Evolutionary conservation across 2,888 invertebrate species (phyloP).

Genomic region (Maniola hyperantus): DNA sequence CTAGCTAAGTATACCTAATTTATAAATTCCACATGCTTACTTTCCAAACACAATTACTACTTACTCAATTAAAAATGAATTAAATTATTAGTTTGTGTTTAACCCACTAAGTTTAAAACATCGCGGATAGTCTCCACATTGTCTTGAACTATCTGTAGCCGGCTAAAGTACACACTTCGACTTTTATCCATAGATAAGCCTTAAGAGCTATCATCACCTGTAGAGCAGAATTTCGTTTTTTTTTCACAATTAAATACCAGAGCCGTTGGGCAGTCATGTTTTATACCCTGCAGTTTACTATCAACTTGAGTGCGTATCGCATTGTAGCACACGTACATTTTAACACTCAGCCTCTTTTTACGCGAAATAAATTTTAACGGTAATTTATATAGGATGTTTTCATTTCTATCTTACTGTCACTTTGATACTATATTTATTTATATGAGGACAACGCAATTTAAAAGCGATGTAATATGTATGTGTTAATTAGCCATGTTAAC

Average conservation of each 20-base stretch:
- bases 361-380: slow-evolving; percentile 32
- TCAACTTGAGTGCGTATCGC: slow-evolving; percentile 25
- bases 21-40: too few species aligned
- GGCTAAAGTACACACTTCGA: background rate
- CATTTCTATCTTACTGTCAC: background rate
- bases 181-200: background rate
- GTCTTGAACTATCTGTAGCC: too few species aligned
- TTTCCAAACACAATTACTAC: too few species aligned
- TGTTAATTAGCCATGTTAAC: too few species aligned
- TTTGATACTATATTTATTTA: background rate
- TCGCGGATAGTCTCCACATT: too few species aligned
- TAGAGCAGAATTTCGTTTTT: background rate
- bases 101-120: too few species aligned
- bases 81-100: too few species aligned
- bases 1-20: too few species aligned
- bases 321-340: slow-evolving; percentile 23
- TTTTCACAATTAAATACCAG: background rate
- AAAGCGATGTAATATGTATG: too few species aligned
- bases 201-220: background rate
- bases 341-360: slow-evolving; percentile 30
- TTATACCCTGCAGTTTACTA: slow-evolving; percentile 14
- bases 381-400: slow-evolving; percentile 26
- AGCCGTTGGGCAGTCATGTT: slow-evolving; percentile 15
- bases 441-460: too few species aligned
- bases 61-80: too few species aligned